Base-by-base conservation (phyloP, 2,888 invertebrate species). In the Imbricaverruca yamaguchii region DNA sequence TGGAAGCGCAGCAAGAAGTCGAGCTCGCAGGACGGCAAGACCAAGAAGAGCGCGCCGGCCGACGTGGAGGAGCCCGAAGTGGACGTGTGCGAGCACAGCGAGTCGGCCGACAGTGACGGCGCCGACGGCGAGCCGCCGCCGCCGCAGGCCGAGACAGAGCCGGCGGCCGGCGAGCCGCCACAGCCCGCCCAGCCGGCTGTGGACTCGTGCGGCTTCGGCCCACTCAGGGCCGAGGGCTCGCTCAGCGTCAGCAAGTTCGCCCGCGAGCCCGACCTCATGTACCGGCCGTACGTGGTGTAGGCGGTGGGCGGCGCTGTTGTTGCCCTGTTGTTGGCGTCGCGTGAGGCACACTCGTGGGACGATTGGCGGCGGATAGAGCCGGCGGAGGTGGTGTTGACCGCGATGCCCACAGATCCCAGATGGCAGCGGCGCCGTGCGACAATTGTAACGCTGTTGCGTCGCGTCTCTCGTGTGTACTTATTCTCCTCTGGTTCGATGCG, bases 1-100 rank as follows among this genome's bases (percentile, higher is more conserved):
- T 97, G 97, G 97, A 98, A 98, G 87, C 90, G 98, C 18, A 97
- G 96, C 84, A 97, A 97, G 90, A 97, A 97, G 86, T 95, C 96
- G 0, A 95, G 95, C 87, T 81, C 83, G 7, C 80, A 81, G 57
- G 81, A 81, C 80, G 81, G 74, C 65, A 82, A 83, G 80, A 81
- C 82, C 15, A 74, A 80, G 23, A 79, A 80, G 39, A 80, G 82
- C 83, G 81, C 81, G 80, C 80, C 81, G 81, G 65, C 81, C n/a
- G 56, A 25, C 25, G 63, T 23, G 25, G 65, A 59, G 63, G 56
- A 79, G 11, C 39, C 80, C 55, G 56, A 81, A n/a, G 67, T 80
- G 91, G 61, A 93, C 90, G 84, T 92, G 92, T 0, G 92, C 85
- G 84, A 93, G 93, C 61, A 90, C 85, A 0, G 91, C 89, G 1